phyloP scores from a whole-genome alignment of 2,113 vertebrate genomes.

The Sapayoa aenigma region DNA sequence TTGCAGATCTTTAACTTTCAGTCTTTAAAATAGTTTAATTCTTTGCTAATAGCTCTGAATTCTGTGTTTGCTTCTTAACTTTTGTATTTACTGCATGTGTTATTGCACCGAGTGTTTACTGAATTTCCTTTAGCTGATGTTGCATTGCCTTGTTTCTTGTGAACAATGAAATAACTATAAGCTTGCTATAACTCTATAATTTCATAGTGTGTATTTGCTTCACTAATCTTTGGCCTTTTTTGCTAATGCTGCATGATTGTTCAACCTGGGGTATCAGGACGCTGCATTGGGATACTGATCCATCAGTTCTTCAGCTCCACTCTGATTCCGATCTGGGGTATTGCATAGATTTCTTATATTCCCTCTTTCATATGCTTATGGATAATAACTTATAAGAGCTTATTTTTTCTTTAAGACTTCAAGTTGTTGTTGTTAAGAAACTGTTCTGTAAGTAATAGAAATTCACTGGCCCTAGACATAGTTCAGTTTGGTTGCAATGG shows the following conservation, averaged over 20 bases:
- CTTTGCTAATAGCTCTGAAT: constrained; percentile 44
- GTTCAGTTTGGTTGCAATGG: not conserved
- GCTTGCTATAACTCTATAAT: constrained; percentile 66
- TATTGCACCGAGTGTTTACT: constrained; percentile 44
- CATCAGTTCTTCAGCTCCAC: constrained; percentile 98
- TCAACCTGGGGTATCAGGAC: constrained; percentile 92
- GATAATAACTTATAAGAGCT: constrained; percentile 43
- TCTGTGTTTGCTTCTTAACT: constrained; percentile 60
- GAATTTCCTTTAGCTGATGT: constrained; percentile 61
- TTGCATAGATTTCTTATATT: constrained; percentile 91
- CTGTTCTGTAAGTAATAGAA: not conserved
- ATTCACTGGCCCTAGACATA: not conserved
- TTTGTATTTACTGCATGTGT: constrained; percentile 60
- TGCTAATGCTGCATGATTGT: constrained; percentile 93
- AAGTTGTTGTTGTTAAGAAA: not conserved
- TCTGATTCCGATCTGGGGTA: constrained; percentile 99
- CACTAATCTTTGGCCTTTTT: constrained; percentile 85
- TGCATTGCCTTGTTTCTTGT: constrained; percentile 54
- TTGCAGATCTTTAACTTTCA: constrained; percentile 27
- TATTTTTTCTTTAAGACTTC: not conserved
- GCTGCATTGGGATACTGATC: constrained; percentile 99
- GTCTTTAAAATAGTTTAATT: constrained; percentile 32
- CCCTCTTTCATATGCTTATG: constrained; percentile 76
- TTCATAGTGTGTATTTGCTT: constrained; percentile 76
- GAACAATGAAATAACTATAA: constrained; percentile 52